Evolutionary conservation across 2,888 invertebrate species (phyloP).

Genomic region (Cosmopolites sordidus): DNA sequence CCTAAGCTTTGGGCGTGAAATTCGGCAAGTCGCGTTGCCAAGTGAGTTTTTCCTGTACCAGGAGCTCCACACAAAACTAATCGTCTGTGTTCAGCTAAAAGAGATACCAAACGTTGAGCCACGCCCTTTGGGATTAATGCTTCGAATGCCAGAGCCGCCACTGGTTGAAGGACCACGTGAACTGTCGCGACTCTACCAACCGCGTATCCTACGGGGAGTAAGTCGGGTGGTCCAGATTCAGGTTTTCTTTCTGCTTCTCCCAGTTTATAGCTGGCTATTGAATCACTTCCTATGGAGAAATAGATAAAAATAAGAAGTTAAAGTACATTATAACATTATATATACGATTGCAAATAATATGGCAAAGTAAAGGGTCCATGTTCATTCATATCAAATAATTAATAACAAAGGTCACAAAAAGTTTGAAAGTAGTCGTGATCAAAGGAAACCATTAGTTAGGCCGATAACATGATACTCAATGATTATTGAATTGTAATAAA

Average conservation of each 20-base stretch:
- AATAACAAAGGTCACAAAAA: too few species aligned
- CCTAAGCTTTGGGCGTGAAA: slow-evolving; percentile 81
- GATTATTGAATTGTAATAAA: too few species aligned
- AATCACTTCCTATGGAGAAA: slow-evolving; percentile 66
- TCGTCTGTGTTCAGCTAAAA: slow-evolving; percentile 86
- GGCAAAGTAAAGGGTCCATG: too few species aligned
- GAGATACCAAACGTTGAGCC: slow-evolving; percentile 74
- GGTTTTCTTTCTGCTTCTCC: slow-evolving; percentile 83
- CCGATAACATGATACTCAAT: too few species aligned
- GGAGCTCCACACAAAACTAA: slow-evolving; percentile 94
- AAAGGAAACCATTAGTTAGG: too few species aligned
- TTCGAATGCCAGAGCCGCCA: slow-evolving; percentile 86
- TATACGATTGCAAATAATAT: too few species aligned
- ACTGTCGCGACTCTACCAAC: slow-evolving; percentile 82
- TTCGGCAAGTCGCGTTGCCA: slow-evolving; percentile 91
- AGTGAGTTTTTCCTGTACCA: slow-evolving; percentile 94
- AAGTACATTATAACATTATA: too few species aligned
- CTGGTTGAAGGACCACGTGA: slow-evolving; percentile 85
- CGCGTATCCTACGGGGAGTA: slow-evolving; percentile 90
- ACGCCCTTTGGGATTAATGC: slow-evolving; percentile 95
- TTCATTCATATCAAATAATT: too few species aligned
- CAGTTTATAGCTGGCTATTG: slow-evolving; percentile 88
- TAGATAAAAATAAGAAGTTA: not conserved
- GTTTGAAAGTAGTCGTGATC: too few species aligned
- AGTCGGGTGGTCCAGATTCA: slow-evolving; percentile 78